Base-by-base conservation (phyloP, 1,140 invertebrate species). In the Harlomillsia oculata region DNA sequence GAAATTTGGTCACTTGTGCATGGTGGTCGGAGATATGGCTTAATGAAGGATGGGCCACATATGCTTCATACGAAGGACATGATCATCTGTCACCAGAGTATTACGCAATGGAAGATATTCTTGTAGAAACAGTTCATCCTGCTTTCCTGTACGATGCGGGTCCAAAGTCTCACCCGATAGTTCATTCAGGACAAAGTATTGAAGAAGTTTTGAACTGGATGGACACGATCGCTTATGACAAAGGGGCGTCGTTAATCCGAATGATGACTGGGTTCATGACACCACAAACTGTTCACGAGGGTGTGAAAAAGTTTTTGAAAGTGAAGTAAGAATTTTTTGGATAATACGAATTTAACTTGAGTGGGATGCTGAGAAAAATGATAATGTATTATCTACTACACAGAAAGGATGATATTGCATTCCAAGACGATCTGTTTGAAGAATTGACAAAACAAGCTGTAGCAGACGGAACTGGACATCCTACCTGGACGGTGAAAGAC, bases 341-440 rank as follows among this genome's bases (percentile, higher is more conserved):
- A 5, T n/a, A 39, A 39, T 39, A 39, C 37, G 20, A 8, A 16
- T 32, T 30, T 66, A 87, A 94, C 72, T 71, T 95, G 0, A 95
- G 89, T 87, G 69, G 77, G 32, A 80, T 82, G n/a, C 71, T 41
- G 18, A 5, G 21, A 6, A 89, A 85, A 0, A 74, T 80, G 40
- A 81, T 84, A 65, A 84, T 82, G 0, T 77, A 82, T 53, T 69
- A 72, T 45, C n/a, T n/a, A n/a, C n/a, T n/a, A 21, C 29, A 13
- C 62, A 79, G 78, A 64, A 69, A 79, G 63, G 87, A 81, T 67
- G 67, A 69, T 0, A 82, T 81, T 65, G 82, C 84, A 0, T 76
- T 77, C 46, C 80, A 84, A 39, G 75, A 85, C 59, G 80, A 88
- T 66, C 72, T 92, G 0, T 89, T 83, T 77, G 45, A 71, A 1